Conservation (phyloP, 2,113 vertebrate genomes). For the Garra rufa region DNA sequence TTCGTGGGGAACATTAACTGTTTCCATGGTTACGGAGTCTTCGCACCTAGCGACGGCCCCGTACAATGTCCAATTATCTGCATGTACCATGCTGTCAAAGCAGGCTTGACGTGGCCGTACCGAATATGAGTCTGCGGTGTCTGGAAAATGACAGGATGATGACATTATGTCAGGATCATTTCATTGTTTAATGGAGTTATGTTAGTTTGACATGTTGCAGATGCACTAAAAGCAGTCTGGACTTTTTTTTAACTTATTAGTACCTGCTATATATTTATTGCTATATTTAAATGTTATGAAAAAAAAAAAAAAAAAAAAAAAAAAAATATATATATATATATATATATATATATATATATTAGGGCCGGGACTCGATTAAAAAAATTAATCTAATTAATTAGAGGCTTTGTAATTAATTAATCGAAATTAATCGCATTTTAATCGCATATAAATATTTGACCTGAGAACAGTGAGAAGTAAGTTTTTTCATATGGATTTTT, state of each 20-base stretch:
- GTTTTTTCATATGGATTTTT: no score
- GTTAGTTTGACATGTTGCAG: not conserved
- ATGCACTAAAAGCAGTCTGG: not conserved
- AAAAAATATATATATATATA: no score
- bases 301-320: no score
- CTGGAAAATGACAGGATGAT: slow-evolving; percentile 9
- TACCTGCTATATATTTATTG: no score
- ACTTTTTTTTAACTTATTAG: not conserved
- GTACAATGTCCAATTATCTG: slow-evolving; percentile 36
- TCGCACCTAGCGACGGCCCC: not conserved
- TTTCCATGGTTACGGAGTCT: slow-evolving; percentile 32
- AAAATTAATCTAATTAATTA: no score
- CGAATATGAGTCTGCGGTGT: slow-evolving; percentile 1
- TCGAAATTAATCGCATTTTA: no score
- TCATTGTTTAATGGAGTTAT: not conserved
- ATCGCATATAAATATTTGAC: no score
- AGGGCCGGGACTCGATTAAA: no score
- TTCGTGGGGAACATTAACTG: slow-evolving; percentile 17
- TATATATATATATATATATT: no score
- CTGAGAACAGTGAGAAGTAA: no score
- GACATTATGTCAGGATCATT: slow-evolving; percentile 15
- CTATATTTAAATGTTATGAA: no score
- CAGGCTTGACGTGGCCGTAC: not conserved
- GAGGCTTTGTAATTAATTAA: no score
- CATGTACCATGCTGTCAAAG: slow-evolving; percentile 25